Evolutionary conservation across 2,888 invertebrate genomes (phyloP).

Genomic region (Plebejus argus): DNA sequence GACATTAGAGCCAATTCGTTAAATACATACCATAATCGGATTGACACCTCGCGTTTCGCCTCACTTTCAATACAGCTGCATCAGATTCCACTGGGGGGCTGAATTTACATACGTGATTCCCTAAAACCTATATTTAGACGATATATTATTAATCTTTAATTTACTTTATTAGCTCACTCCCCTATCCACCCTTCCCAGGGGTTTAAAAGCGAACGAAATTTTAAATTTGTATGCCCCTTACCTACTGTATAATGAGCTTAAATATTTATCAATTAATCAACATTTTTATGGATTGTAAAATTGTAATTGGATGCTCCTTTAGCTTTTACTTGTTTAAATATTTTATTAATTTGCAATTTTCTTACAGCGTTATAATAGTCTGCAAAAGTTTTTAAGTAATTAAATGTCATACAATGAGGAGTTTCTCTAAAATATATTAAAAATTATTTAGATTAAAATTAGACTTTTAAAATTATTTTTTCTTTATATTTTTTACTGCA

Average conservation of each 20-base stretch:
- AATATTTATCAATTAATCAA: slow-evolving; percentile 33
- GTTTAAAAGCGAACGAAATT: slow-evolving; percentile 71
- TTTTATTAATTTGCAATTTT: neutral
- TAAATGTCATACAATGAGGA: neutral
- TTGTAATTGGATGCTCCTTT: slow-evolving; percentile 15
- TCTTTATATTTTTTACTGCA: no score
- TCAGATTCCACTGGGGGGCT: slow-evolving; percentile 57
- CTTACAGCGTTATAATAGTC: neutral
- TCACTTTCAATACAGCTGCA: slow-evolving; percentile 52
- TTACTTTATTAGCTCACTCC: slow-evolving; percentile 76
- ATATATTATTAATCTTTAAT: slow-evolving; percentile 81
- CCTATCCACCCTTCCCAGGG: slow-evolving; percentile 69
- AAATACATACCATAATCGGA: neutral
- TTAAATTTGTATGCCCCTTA: slow-evolving; percentile 75
- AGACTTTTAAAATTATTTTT: no score
- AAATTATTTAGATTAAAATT: no score
- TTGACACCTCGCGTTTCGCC: neutral
- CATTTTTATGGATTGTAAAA: slow-evolving; percentile 28
- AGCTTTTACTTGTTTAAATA: neutral
- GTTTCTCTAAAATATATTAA: no score
- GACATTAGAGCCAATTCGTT: neutral
- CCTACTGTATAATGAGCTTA: slow-evolving; percentile 52
- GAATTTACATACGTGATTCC: slow-evolving; percentile 67
- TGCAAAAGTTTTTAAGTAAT: neutral
- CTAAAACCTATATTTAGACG: slow-evolving; percentile 72